Percentiles rank a stretch among this genome's conserved stretches.
These are phyloP conservation scores for Leucozona laternaria DNA, from an alignment of 2,888 invertebrate species.

Conservation along the genomic window DNA sequence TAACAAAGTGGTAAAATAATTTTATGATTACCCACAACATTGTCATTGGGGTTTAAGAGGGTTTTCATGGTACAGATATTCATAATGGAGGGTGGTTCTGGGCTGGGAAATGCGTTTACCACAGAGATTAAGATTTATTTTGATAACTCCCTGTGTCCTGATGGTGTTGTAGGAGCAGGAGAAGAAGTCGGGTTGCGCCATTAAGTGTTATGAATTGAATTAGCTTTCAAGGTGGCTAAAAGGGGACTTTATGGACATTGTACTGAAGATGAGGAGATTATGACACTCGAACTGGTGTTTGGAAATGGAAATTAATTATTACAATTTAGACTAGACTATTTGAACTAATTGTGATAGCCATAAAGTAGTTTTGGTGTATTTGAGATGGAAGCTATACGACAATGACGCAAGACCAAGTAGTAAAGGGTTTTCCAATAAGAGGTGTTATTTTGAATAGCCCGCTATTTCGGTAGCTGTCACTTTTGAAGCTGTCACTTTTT, in stretches of 20 bases:
- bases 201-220: constrained; percentile 64
- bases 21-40: constrained; percentile 74
- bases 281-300: constrained; percentile 38
- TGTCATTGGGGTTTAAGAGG: constrained; percentile 46
- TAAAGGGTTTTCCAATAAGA: too few relatives aligned
- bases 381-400: too few relatives aligned
- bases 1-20: constrained; percentile 74
- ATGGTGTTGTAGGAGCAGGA: background rate
- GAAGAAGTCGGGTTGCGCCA: constrained; percentile 3
- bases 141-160: constrained; percentile 46
- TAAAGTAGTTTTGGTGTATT: too few relatives aligned
- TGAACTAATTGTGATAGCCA: background rate
- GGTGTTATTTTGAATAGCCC: too few relatives aligned
- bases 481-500: too few relatives aligned
- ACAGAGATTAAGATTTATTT: constrained; percentile 74
- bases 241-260: constrained; percentile 35
- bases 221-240: constrained; percentile 11
- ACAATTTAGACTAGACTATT: background rate
- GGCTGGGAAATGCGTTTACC: constrained; percentile 59
- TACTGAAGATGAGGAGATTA: constrained; percentile 27
- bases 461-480: too few relatives aligned
- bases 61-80: background rate
- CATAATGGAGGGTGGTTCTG: background rate
- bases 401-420: too few relatives aligned
- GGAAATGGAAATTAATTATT: background rate